phyloP scores from a whole-genome alignment of 2,888 invertebrate species.

The Tholera decimalis region DNA sequence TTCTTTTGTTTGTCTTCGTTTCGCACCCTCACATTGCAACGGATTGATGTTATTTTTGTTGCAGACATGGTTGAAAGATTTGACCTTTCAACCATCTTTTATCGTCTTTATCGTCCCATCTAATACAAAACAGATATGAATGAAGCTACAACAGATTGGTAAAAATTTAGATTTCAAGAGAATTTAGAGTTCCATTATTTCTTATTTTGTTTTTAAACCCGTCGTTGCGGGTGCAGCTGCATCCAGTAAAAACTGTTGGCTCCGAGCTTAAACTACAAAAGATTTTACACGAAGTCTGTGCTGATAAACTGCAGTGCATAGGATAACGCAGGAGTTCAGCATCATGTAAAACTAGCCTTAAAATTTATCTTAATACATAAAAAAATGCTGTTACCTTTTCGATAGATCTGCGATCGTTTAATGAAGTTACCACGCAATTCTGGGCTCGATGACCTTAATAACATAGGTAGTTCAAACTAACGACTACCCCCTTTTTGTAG shows the following conservation, averaged over 20 bases:
- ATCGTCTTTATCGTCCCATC: too few relatives aligned
- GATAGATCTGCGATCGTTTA: not conserved
- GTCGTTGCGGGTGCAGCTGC: conserved; percentile 18
- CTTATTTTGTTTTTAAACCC: conserved; percentile 14
- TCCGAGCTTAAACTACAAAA: conserved; percentile 24
- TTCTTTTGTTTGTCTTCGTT: too few relatives aligned
- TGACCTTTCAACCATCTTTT: too few relatives aligned
- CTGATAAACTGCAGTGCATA: conserved; percentile 18
- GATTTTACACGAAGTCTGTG: conserved; percentile 23
- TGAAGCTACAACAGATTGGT: not conserved
- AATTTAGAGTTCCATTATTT: conserved; percentile 20
- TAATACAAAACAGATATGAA: not conserved
- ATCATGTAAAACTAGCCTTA: not conserved
- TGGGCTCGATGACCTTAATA: too few relatives aligned
- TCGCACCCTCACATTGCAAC: too few relatives aligned
- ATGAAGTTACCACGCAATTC: too few relatives aligned
- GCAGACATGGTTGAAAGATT: too few relatives aligned
- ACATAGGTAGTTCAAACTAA: too few relatives aligned
- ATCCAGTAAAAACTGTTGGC: conserved; percentile 23
- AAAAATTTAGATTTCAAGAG: not conserved
- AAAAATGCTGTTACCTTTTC: too few relatives aligned
- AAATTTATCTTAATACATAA: too few relatives aligned
- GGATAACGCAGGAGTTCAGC: not conserved
- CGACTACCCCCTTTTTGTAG: too few relatives aligned
- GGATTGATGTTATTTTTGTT: too few relatives aligned